These are phyloP conservation scores for Nysson spinosus DNA, from an alignment of 2,888 invertebrate genomes.

Conservation along the genomic window DNA sequence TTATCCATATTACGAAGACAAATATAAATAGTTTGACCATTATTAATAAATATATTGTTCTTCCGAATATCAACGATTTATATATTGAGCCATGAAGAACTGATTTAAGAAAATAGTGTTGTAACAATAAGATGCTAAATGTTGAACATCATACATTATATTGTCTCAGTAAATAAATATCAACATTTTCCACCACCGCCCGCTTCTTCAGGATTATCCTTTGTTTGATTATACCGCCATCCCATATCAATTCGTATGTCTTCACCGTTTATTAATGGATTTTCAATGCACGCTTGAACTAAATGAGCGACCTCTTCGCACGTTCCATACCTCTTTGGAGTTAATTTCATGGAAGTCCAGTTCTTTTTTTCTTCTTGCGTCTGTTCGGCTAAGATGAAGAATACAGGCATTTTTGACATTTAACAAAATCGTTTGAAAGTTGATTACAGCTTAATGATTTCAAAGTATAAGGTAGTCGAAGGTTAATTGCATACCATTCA, in stretches of 20 bases:
- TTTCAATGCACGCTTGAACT: slow-evolving; percentile 58
- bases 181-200: no score
- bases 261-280: slow-evolving; percentile 57
- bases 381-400: slow-evolving; percentile 11
- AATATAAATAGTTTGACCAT: no score
- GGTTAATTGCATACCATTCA: no score
- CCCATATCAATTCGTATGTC: slow-evolving; percentile 54
- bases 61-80: no score
- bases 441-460: no score
- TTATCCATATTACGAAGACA: not conserved
- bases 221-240: slow-evolving; percentile 40
- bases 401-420: no score
- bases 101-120: no score
- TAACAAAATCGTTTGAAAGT: no score
- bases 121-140: no score
- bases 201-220: slow-evolving; percentile 12
- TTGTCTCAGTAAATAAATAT: not conserved
- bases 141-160: not conserved
- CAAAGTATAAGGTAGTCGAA: no score
- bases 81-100: no score
- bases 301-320: slow-evolving; percentile 60
- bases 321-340: slow-evolving; percentile 47
- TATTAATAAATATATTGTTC: no score
- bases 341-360: slow-evolving; percentile 27
- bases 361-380: slow-evolving; percentile 10